These are phyloP conservation scores for Drosophila suboccidentalis DNA, from an alignment of 2,888 invertebrate genomes.

Conservation along the genomic window DNA sequence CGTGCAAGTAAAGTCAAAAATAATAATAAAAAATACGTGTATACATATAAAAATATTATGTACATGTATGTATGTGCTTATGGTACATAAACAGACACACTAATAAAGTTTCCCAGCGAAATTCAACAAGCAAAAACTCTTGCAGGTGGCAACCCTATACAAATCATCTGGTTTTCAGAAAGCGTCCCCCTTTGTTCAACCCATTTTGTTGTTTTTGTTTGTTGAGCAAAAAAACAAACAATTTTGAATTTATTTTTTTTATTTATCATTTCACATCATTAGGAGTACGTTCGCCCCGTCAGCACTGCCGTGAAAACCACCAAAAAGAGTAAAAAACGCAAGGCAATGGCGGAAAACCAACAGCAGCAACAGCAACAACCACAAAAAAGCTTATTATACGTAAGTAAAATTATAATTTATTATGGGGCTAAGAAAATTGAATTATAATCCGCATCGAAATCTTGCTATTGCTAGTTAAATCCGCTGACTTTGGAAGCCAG, in stretches of 20 bases:
- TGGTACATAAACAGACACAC: not conserved
- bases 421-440: not conserved
- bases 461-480: constrained; percentile 62
- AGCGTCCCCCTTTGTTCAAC: constrained; percentile 24
- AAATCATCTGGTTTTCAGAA: constrained; percentile 53
- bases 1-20: constrained; percentile 8
- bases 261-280: constrained; percentile 3
- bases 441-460: not conserved
- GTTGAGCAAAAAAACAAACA: not conserved
- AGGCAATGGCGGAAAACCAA: constrained; percentile 55
- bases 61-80: constrained; percentile 5
- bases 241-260: constrained; percentile 7
- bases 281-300: constrained; percentile 10
- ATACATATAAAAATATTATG: constrained; percentile 6
- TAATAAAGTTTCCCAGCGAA: constrained; percentile 1
- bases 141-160: constrained; percentile 49
- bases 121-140: constrained; percentile 22
- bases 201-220: constrained; percentile 7
- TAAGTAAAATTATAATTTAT: constrained; percentile 41
- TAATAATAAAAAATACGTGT: not conserved
- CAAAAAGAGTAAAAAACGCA: constrained; percentile 53
- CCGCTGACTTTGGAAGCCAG: constrained; percentile 79
- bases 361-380: not conserved
- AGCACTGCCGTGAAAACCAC: not conserved
- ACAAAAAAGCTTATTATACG: constrained; percentile 53